Percentiles rank a stretch among this genome's conserved stretches.
These are phyloP conservation scores for Emydocephalus ijimae DNA, from an alignment of 2,113 vertebrate species.

Conservation along the genomic window DNA sequence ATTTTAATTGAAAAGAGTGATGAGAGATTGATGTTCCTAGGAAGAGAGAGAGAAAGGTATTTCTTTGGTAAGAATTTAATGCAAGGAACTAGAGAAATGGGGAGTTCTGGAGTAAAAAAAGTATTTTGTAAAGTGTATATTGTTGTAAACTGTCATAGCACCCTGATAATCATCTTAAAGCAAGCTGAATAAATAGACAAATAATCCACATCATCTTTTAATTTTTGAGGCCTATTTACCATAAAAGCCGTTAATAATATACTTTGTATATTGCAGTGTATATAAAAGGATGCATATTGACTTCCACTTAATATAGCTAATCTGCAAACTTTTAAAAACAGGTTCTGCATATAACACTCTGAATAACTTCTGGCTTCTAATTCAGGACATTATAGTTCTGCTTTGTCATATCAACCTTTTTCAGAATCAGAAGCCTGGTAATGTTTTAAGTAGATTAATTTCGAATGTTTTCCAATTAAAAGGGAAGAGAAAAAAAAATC, in stretches of 20 bases:
- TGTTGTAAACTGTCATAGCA: not conserved
- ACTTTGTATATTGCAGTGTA: not conserved
- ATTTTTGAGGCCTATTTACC: not conserved
- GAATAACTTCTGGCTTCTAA: not conserved
- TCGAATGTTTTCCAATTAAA: not conserved
- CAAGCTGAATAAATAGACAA: not conserved
- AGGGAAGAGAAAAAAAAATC: not conserved
- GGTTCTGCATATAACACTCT: accelerated
- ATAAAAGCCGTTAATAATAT: not conserved
- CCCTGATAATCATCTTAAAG: not conserved
- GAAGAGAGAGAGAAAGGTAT: not conserved
- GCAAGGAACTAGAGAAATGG: not conserved
- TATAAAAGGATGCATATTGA: not conserved
- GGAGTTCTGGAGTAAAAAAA: not conserved
- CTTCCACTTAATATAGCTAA: not conserved
- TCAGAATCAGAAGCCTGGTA: not conserved
- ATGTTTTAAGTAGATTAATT: not conserved
- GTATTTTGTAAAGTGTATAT: not conserved
- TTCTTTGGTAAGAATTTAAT: not conserved
- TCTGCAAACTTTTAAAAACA: not conserved
- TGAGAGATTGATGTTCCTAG: not conserved
- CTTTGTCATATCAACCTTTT: not conserved
- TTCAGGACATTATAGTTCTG: not conserved
- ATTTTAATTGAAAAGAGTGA: not conserved
- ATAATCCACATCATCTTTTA: not conserved